phyloP scores from a whole-genome alignment of 2,888 invertebrate genomes.

The Cinara cedri region DNA sequence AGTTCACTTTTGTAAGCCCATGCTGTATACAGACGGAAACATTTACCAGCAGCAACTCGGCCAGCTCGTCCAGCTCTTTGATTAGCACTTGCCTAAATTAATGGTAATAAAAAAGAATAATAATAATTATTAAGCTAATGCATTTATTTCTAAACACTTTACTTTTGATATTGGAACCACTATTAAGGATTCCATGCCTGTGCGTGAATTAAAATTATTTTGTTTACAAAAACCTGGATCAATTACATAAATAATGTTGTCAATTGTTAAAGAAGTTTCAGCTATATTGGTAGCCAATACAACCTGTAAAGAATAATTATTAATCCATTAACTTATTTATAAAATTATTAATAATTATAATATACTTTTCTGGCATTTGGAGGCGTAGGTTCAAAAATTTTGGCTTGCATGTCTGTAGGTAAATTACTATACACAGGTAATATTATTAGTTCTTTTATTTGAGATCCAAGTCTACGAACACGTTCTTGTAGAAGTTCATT shows the following conservation, averaged over 20 bases:
- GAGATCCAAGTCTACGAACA: constrained; percentile 87
- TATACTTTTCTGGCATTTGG: constrained; percentile 86
- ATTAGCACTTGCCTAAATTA: constrained; percentile 82
- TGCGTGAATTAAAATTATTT: constrained; percentile 96
- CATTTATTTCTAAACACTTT: constrained; percentile 44
- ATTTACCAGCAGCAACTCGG: constrained; percentile 95
- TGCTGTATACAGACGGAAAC: constrained; percentile 76
- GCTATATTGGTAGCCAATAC: constrained; percentile 98
- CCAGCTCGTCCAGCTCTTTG: constrained; percentile 96
- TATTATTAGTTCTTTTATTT: constrained; percentile 89
- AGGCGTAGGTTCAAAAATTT: constrained; percentile 98
- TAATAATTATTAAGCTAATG: too few relatives aligned
- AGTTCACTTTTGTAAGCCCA: constrained; percentile 83
- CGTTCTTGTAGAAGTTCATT: constrained; percentile 89
- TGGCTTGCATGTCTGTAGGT: constrained; percentile 98
- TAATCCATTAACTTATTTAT: background rate
- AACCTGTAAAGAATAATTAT: constrained; percentile 66
- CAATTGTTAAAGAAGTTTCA: constrained; percentile 98
- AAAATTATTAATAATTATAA: background rate
- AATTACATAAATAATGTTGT: constrained; percentile 97
- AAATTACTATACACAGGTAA: constrained; percentile 97
- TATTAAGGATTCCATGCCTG: constrained; percentile 97
- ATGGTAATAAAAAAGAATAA: background rate
- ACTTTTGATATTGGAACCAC: constrained; percentile 96
- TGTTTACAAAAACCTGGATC: constrained; percentile 99